Base-by-base conservation (phyloP, 1,140 invertebrate genomes). In the Hesperophylax magnus region DNA sequence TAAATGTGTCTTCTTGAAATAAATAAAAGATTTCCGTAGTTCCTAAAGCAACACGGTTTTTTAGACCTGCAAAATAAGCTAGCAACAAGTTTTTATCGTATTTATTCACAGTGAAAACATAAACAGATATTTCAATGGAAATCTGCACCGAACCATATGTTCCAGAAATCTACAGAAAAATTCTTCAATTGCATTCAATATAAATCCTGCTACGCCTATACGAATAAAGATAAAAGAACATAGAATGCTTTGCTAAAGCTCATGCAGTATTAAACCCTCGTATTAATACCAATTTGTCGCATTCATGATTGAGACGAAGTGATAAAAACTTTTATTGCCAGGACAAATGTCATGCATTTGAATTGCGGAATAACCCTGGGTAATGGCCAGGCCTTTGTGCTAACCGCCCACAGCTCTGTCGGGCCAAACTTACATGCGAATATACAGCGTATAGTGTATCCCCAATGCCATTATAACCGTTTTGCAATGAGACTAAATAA, bases 311-410 rank as follows among this genome's bases (percentile, higher is more conserved):
- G 56, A 9, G n/a, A 18, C 31, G 9, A 34, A 61, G 34, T 71
- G 54, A 74, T 74, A 56, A 74, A 79, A 79, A 71, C 20, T 79
- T 79, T 79, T 79, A 79, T 75, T 72, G 69, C 78, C 39, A 9
- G 67, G 67, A 79, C 78, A 79, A 79, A 79, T 79, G 78, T 58
- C 69, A 52, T 61, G 53, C 71, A 17, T 71, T 75, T 75, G 71
- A 75, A 75, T 75, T 54, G 54, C 71, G 71, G 22, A 75, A 75
- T 75, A 58, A 18, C n/a, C 71, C 17, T 20, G 9, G 22, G 24
- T 24, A 75, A 75, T 58, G 53, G 71, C 53, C 14, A 58, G 56
- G n/a, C 52, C 71, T 75, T 75, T 75, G 71, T 54, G 27, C 52
- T 56, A 47, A 56, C 71, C 71, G 52, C 71, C 71, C 71, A 75